Percentiles rank a stretch among this genome's conserved stretches.
phyloP scores from a whole-genome alignment of 2,888 invertebrate genomes.

The Neoaliturus tenellus region DNA sequence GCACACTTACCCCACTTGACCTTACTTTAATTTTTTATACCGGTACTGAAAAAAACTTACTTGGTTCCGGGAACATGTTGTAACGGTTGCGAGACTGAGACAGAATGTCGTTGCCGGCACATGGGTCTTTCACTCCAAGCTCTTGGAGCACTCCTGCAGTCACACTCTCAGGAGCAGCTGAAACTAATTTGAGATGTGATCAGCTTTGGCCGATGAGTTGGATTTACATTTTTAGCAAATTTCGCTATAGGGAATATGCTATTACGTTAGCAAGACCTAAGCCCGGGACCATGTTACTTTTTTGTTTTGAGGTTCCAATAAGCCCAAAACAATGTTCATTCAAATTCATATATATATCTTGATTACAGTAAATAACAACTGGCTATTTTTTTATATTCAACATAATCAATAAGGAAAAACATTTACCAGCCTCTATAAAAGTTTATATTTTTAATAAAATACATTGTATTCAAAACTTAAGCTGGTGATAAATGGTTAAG shows the following conservation, averaged over 20 bases:
- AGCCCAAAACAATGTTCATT: neutral
- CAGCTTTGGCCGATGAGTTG: no score
- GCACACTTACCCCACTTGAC: no score
- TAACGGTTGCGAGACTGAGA: conserved; percentile 5
- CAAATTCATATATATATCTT: no score
- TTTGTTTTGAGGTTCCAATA: neutral
- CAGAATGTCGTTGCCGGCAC: neutral
- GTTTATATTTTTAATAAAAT: no score
- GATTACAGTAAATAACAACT: no score
- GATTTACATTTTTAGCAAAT: neutral
- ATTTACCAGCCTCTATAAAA: no score
- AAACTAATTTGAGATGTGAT: no score
- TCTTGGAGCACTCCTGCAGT: neutral
- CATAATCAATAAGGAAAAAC: no score
- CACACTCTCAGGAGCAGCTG: neutral
- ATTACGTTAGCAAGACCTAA: neutral
- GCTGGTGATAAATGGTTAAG: no score
- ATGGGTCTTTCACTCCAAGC: neutral
- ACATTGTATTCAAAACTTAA: no score
- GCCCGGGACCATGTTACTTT: neutral
- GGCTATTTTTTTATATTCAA: no score
- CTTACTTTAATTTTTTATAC: no score
- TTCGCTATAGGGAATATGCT: neutral
- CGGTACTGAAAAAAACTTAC: neutral
- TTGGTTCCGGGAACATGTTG: conserved; percentile 8